Base-by-base conservation (phyloP, 2,888 invertebrate species). In the Drosophila formosana region DNA sequence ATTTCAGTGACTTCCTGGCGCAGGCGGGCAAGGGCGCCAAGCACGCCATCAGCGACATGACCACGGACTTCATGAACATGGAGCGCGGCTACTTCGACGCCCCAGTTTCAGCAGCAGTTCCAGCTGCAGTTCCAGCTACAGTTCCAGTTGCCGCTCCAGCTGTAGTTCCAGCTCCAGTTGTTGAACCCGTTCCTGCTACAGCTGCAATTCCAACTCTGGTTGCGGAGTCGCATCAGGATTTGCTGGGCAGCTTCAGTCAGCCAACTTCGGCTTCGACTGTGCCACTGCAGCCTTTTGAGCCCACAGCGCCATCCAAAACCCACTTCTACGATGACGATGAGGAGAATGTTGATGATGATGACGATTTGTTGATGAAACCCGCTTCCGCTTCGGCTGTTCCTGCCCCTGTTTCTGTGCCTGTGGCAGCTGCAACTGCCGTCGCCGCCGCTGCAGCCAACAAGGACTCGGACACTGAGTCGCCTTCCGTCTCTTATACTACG, bases 381-480 rank as follows among this genome's bases (percentile, higher is more conserved):
- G 68, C 68, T 11, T 47, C 83, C 13, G 68, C 68, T 11, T 49
- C 45, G 30, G 52, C 25, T 46, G 52, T 46, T n/a, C 55, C 43
- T 4, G 52, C 32, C 8, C 32, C 55, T 7, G 34, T 47, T 7
- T 34, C 46, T 25, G 37, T 37, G 23, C 45, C 61, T 5, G 30
- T 51, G 26, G 67, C 72, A 47, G 60, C 69, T 4, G 51, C 62
- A 5, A 47, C 45, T 9, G 26, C 61, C 11, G 55, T 69, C 26
- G 49, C 70, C 7, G 55, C n/a, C 13, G n/a, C 75, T 7, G 39
- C 39, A 13, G 39, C 39, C 39, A 90, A 74, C 45, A 89, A 89
- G 72, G 91, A 92, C 66, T 92, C 92, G 25, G 91, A 91, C 57
- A 91, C 91, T 39, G 91, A 91, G 65, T 92, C 91, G 5, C 91